phyloP scores from a whole-genome alignment of 2,797 vertebrate genomes.

The Pitangus sulphuratus region DNA sequence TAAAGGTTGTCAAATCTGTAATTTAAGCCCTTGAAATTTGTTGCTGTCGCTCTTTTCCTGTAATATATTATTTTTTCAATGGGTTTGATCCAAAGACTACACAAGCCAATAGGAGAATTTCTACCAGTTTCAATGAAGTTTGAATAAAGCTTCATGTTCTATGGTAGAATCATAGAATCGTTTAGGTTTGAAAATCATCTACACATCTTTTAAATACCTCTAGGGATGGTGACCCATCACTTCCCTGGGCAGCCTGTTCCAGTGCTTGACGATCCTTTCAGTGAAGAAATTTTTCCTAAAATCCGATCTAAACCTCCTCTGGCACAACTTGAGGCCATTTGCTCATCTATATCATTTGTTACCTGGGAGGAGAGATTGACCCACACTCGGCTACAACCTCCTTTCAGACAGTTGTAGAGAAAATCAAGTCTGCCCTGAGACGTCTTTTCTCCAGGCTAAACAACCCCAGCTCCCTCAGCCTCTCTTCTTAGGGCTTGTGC shows the following conservation, averaged over 20 bases:
- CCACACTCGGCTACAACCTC: background rate
- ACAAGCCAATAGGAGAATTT: background rate
- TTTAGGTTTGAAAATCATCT: background rate
- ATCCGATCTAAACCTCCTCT: background rate
- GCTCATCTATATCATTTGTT: background rate
- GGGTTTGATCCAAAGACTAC: background rate
- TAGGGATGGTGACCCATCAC: background rate
- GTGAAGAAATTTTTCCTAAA: background rate
- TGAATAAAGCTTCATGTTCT: background rate
- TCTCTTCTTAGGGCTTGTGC: fast-evolving
- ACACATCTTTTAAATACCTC: background rate
- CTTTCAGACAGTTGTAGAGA: background rate
- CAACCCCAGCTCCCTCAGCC: no score
- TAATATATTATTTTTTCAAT: background rate
- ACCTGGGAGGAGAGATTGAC: fast-evolving
- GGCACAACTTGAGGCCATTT: background rate
- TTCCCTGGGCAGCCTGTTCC: background rate
- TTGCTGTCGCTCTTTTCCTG: background rate
- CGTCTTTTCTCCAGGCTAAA: background rate
- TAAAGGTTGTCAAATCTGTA: constrained; percentile 40
- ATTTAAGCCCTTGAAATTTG: constrained; percentile 32
- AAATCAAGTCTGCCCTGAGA: fast-evolving
- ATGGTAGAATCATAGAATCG: background rate
- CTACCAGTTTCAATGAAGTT: background rate
- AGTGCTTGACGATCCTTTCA: background rate